Base-by-base conservation (phyloP, 2,797 vertebrate genomes). In the Rhynchonycteris naso region DNA sequence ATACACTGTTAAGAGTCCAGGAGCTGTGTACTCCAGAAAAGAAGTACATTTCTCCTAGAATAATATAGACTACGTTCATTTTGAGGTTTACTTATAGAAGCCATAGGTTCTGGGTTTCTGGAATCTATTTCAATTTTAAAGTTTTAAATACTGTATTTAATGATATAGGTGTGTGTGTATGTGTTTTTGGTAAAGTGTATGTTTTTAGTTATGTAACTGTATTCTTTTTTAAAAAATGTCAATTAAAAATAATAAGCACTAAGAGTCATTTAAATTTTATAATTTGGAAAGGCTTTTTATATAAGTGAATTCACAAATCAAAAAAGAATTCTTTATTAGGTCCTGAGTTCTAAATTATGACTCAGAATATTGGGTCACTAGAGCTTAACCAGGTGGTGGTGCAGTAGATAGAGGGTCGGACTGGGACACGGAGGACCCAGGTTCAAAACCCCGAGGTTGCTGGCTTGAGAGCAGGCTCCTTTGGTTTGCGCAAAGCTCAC, bases 271-370 rank as follows among this genome's bases (percentile, higher is more conserved):
- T 93, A 54, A 52, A 54, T 43, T 69, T 82, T 88, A 61, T 94
- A 82, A 74, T n/a, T 76, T 76, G 85, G 80, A 69, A 78, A 88
- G 43, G 0, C 15, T 92, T 69, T 94, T 74, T 85, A 90, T 84
- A 54, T 82, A 69, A 92, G n/a, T 24, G 26, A 75, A 63, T 82
- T 90, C 22, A 59, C 24, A 90, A 80, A 59, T 82, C 22, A 82
- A 90, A 83, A 93, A 82, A 56, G 14, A 63, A 74, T 50, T 90
- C 24, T 75, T 93, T 30, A 69, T 83, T 89, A 75, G 86, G 8
- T 47, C 21, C 18, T 24, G 58, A 88, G 24, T 59, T 90, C 59
- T 91, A 91, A 93, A 71, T 74, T 88, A 47, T 76, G 90, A 91
- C 54, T 85, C 28, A 38, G 68, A 43, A 93, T 78, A 43, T 58